Evolutionary conservation across 2,113 vertebrate genomes (phyloP), one percentile per base, ranked within the genome.

Genomic region (Sceloporus tristichus): DNA sequence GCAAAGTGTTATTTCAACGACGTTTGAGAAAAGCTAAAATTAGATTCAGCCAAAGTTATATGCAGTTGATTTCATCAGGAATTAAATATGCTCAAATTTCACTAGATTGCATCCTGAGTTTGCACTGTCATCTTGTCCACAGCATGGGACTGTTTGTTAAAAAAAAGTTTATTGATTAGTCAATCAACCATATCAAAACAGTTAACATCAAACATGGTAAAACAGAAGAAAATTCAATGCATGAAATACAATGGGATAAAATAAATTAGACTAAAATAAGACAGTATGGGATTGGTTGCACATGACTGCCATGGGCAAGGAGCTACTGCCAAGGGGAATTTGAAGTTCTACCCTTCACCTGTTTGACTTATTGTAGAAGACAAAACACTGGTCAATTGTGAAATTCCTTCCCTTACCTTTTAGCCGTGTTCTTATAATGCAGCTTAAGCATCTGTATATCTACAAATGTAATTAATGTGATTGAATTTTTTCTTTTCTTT

Each of bases 401-500:
- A 56, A 92, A 88, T 84, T 93, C 84, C 78, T 92, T 89, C 56
- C 87, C 79, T 75, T 83, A 65, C 89, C 85, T 85, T 85, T 65
- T 48, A 1, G 4, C 16, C 0, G 27, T 6, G 54, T 70, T 79
- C 86, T 89, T 27, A 29, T 85, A 91, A 82, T 90, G 70, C 90
- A 92, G 90, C 88, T 93, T 92, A 73, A 90, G 74, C 83, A 54
- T 73, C 68, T 90, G 85, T 85, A 90, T 84, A 90, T 86, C 84
- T 88, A 89, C 75, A 84, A 82, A 85, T 93, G 91, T 92, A 91
- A 90, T 93, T 89, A 90, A 91, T 86, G 90, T 71, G 89, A 93
- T 90, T 87, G 89, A 92, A 94, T 94, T 92, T 93, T 48, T 95
- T 94, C 91, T 82, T 95, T 86, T 92, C 76, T 4, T 0, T 90